These are phyloP conservation scores for Idaea aversata DNA, from an alignment of 2,888 invertebrate species.

Conservation along the genomic window DNA sequence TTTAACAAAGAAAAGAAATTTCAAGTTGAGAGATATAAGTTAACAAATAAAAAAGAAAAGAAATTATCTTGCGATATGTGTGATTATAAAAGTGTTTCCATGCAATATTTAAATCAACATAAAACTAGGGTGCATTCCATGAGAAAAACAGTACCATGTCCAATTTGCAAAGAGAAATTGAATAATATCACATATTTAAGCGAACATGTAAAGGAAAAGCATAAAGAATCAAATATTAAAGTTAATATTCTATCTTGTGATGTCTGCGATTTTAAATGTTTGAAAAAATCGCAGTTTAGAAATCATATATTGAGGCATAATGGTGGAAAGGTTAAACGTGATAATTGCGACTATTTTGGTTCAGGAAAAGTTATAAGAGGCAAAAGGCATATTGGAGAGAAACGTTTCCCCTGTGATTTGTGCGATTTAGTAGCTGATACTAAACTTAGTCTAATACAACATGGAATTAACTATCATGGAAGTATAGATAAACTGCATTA, in stretches of 20 bases:
- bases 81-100: background rate
- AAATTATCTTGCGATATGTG: background rate
- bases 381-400: background rate
- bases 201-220: background rate
- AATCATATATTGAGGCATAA: background rate
- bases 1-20: background rate
- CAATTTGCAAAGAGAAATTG: background rate
- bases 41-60: background rate
- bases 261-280: background rate
- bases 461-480: background rate
- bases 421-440: background rate
- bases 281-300: background rate
- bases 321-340: background rate
- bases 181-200: background rate
- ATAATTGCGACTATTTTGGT: background rate
- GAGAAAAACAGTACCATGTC: background rate
- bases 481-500: background rate
- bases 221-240: background rate
- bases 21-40: background rate
- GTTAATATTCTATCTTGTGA: background rate
- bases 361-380: background rate
- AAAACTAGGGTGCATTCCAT: background rate
- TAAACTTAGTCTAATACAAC: background rate
- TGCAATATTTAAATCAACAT: background rate
- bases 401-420: background rate